Conservation (phyloP, 2,113 vertebrate species). For the Irena cyanogastra region DNA sequence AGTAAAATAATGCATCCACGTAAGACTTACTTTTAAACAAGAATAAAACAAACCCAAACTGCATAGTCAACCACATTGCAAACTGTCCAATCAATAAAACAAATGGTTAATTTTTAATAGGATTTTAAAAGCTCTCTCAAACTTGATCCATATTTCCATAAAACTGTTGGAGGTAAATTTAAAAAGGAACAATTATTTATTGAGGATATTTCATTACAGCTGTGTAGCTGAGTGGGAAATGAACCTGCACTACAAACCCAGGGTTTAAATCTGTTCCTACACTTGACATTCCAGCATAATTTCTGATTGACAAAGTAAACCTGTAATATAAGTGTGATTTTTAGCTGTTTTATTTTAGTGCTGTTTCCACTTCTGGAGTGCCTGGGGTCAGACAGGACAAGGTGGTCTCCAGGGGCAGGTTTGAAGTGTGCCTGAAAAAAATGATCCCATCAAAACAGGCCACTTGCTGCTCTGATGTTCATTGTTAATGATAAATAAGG, state of each 20-base stretch:
- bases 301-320: neutral
- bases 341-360: neutral
- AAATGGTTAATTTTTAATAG: conserved; percentile 63
- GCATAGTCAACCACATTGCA: conserved; percentile 2
- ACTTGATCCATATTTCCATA: conserved; percentile 57
- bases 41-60: neutral
- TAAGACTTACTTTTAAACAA: neutral
- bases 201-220: neutral
- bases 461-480: neutral
- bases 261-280: neutral
- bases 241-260: neutral
- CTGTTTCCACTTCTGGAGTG: neutral
- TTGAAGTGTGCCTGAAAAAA: neutral
- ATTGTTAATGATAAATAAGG: neutral
- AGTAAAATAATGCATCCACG: neutral
- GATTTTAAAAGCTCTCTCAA: conserved; percentile 61
- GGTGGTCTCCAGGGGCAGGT: neutral
- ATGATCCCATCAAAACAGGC: neutral
- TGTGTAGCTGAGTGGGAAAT: neutral
- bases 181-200: conserved; percentile 33
- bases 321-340: neutral
- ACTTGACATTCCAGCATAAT: neutral
- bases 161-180: conserved; percentile 24
- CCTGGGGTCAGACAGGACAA: neutral
- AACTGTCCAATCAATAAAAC: conserved; percentile 50